Evolutionary conservation across 2,888 invertebrate species (phyloP).

Genomic region (Abrostola tripartita): DNA sequence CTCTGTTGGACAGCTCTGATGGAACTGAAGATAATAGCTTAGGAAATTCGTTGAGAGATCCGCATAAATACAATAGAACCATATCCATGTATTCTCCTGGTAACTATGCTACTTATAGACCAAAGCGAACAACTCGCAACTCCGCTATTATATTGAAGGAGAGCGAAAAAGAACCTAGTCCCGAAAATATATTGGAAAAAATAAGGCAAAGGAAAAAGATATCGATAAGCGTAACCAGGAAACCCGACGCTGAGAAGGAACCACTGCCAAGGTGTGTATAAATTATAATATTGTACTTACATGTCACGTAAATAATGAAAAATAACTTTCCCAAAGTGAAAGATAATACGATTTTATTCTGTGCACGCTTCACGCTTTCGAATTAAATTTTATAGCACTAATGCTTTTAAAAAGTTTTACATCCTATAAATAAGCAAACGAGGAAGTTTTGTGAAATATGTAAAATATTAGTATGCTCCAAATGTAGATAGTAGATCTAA

Average conservation of each 20-base stretch:
- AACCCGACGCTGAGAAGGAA: conserved; percentile 81
- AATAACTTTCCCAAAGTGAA: conserved; percentile 83
- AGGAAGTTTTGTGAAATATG: conserved; percentile 60
- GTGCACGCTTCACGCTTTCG: conserved; percentile 87
- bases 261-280: conserved; percentile 85
- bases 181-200: conserved; percentile 85
- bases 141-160: conserved; percentile 86
- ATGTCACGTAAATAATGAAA: conserved; percentile 84
- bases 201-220: conserved; percentile 85
- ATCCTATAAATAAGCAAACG: conserved; percentile 67
- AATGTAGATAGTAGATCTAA: conserved; percentile 60
- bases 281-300: conserved; percentile 69
- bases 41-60: conserved; percentile 72
- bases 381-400: conserved; percentile 84
- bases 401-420: conserved; percentile 80
- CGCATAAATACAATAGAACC: conserved; percentile 82
- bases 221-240: conserved; percentile 84
- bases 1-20: conserved; percentile 80
- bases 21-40: conserved; percentile 72
- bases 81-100: conserved; percentile 85
- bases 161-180: conserved; percentile 84
- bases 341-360: conserved; percentile 78
- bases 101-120: conserved; percentile 85
- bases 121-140: conserved; percentile 83
- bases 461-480: conserved; percentile 57